phyloP scores from a whole-genome alignment of 1,140 invertebrate genomes.

The Zaprionus camerounensis region DNA sequence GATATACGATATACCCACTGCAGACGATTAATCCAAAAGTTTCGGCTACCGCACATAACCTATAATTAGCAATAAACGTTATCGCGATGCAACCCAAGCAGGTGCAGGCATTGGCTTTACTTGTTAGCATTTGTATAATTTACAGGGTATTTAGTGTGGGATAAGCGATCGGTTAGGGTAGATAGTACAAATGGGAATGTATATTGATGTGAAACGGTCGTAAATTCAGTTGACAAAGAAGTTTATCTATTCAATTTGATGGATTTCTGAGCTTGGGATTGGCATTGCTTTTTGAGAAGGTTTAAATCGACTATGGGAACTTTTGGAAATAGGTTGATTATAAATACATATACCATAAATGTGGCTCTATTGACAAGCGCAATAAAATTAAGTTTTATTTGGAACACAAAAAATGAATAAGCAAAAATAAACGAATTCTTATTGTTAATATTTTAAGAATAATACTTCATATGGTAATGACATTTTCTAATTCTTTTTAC shows the following conservation, averaged over 20 bases:
- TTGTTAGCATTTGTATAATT: constrained; percentile 6
- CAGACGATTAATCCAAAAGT: constrained; percentile 1
- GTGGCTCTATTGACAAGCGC: too few species aligned
- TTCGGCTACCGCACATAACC: constrained; percentile 31
- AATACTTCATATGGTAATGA: too few species aligned
- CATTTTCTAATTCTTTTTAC: too few species aligned
- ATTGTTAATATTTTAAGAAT: too few species aligned
- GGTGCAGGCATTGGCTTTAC: neutral
- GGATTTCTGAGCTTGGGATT: neutral
- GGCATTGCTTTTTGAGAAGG: too few species aligned
- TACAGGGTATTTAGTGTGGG: constrained; percentile 6
- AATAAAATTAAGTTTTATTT: neutral
- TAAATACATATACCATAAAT: too few species aligned
- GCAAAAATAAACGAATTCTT: neutral
- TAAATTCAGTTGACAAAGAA: neutral
- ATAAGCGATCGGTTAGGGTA: neutral
- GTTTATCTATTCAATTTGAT: neutral
- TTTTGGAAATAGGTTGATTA: too few species aligned
- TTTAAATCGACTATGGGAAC: too few species aligned
- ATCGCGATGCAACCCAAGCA: constrained; percentile 21
- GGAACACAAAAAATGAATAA: neutral
- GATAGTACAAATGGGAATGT: neutral
- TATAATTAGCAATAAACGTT: constrained; percentile 35
- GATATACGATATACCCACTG: neutral
- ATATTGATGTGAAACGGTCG: neutral